Base-by-base conservation (phyloP, 1,140 invertebrate species). In the Saccostrea echinata region DNA sequence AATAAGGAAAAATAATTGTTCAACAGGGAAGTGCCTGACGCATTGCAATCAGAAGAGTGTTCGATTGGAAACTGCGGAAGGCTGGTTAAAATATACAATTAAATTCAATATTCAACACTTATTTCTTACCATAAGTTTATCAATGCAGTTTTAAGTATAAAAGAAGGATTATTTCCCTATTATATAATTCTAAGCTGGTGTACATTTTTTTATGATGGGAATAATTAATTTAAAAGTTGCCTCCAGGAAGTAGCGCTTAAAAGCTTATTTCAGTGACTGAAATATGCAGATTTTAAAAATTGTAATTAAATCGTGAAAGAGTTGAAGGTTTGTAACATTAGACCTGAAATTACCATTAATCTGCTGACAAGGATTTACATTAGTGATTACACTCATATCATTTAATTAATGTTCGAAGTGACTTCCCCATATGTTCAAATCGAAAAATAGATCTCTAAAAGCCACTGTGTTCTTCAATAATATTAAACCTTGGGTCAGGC, bases 31-130 rank as follows among this genome's bases (percentile, higher is more conserved):
- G 27, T 30, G 13, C 13, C 11, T 76, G 27, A 30, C 13, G 12
- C 27, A 33, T 76, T 33, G 68, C 27, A 27, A 16, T 76, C 13
- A 16, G 6, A 76, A 27, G 13, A 76, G 30, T 30, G 27, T 30
- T 13, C 13, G 27, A 30, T 76, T 76, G 68, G 68, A 30, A 76
- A 76, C 68, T 76, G 27, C 68, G 68, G 68, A 76, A 76, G 27
- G 68, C 30, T 76, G 68, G 68, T 30, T 16, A 30, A n/a, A 76
- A 76, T 30, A 30, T 18, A 33, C 13, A 76, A 16, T 33, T 76
- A 76, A 61, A 76, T 33, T 76, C 18, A 9, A 76, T 76, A 33
- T 30, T 76, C 27, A 76, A 30, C 68, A 76, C 68, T 76, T 76
- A 76, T 33, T 76, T 16, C 24, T 76, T 76, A 76, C 27, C 43